Base-by-base conservation (phyloP, 2,888 invertebrate genomes). In the Stramonita haemastoma region DNA sequence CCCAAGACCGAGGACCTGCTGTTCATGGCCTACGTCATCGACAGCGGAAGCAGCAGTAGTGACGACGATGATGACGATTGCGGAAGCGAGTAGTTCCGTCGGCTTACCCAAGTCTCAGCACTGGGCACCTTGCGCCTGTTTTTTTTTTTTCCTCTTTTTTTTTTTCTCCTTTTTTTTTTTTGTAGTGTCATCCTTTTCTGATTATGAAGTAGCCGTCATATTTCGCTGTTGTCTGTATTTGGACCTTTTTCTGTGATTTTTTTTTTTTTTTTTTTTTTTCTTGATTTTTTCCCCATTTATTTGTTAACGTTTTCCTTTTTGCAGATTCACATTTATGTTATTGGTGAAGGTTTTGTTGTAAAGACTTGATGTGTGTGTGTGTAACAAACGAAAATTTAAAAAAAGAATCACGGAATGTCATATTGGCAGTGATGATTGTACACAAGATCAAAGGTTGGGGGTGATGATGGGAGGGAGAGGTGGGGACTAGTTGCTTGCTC, bases 1-100 rank as follows among this genome's bases (percentile, higher is more conserved):
- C 98, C 98, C 91, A 97, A 97, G 93, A 86, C 90, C 0, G 97
- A 97, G 96, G 97, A 97, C 96, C 97, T 97, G 94, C 96, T 97
- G 95, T 97, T 97, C 96, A 97, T 97, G 97, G 97, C 95, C 66
- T 96, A 96, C 93, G 94, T 94, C 92, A 96, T 96, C 90, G 93
- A 93, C 87, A 92, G 91, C 77, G 93, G 93, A 87, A 88, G 89
- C n/a, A 92, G 92, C 77, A 90, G 90, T 57, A 89, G 86, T 29
- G 86, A 87, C 34, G 88, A 87, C 8, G 87, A 88, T 79, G 46
- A 26, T 32, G 36, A 86, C 19, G 73, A 70, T 46, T 84, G 89
- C 56, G 89, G 89, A 70, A 89, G 89, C 87, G 89, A 89, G 89
- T 87, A 87, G 83, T n/a, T n/a, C n/a, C n/a, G n/a, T 90, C 36